Evolutionary conservation across 1,140 invertebrate genomes (phyloP).

Genomic region (Drusus annulatus): DNA sequence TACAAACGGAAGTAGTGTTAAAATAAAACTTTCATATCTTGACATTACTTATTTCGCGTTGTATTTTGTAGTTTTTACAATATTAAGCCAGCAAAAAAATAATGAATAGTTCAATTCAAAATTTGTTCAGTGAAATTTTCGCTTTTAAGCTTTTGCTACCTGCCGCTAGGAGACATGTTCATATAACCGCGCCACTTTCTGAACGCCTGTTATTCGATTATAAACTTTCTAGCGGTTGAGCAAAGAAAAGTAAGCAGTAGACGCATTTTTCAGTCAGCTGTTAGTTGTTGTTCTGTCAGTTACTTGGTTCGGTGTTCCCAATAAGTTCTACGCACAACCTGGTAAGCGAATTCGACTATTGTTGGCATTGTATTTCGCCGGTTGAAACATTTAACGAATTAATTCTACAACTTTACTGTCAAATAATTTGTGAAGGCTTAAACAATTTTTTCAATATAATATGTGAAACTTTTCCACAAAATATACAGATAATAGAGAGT

Average conservation of each 20-base stretch:
- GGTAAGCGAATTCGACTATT: background rate
- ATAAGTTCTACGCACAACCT: background rate
- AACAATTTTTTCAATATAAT: too few species aligned
- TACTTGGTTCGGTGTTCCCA: background rate
- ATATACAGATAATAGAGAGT: too few species aligned
- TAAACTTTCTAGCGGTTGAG: slow-evolving; percentile 49
- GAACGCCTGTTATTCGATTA: slow-evolving; percentile 54
- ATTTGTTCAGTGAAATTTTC: too few species aligned
- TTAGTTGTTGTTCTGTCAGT: background rate
- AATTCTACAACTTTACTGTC: background rate
- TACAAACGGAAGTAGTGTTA: too few species aligned
- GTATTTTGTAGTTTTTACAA: too few species aligned
- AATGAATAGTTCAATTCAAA: too few species aligned
- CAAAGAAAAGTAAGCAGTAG: slow-evolving; percentile 6
- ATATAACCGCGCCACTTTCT: slow-evolving; percentile 56
- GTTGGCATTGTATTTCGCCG: background rate
- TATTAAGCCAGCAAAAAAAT: too few species aligned
- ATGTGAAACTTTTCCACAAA: too few species aligned
- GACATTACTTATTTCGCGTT: too few species aligned
- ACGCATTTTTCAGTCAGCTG: background rate
- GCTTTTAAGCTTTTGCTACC: slow-evolving; percentile 30
- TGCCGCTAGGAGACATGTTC: slow-evolving; percentile 47
- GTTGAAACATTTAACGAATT: background rate
- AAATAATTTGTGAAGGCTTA: background rate
- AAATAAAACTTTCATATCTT: too few species aligned